phyloP scores from a whole-genome alignment of 2,888 invertebrate species.

The Eristalis tenax region DNA sequence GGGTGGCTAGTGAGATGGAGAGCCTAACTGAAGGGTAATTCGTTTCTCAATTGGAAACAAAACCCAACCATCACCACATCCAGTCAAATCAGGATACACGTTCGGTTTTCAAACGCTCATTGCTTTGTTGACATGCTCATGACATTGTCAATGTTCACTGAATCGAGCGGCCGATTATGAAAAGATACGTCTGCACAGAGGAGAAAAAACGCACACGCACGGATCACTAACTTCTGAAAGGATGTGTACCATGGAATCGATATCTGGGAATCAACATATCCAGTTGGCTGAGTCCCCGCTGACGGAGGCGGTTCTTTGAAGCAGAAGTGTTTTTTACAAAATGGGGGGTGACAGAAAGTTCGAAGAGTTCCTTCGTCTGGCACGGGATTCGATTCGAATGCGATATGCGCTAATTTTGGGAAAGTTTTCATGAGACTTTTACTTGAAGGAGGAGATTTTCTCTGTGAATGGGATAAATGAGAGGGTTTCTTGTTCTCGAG shows the following conservation, averaged over 20 bases:
- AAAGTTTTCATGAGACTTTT: no score
- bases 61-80: no score
- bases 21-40: no score
- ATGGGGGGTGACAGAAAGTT: background rate
- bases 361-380: background rate
- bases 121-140: constrained; percentile 20
- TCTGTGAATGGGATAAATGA: no score
- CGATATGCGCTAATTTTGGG: background rate
- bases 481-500: no score
- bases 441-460: no score
- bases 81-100: constrained; percentile 6
- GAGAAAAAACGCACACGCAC: background rate
- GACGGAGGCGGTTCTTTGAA: background rate
- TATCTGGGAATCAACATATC: constrained; percentile 24
- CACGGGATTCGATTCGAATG: background rate
- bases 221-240: background rate
- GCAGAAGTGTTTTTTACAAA: background rate
- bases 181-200: constrained; percentile 18
- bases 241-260: constrained; percentile 22
- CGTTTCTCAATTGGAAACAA: no score
- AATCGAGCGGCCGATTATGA: constrained; percentile 33
- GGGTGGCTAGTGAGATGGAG: no score
- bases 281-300: constrained; percentile 17
- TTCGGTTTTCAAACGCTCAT: background rate
- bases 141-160: constrained; percentile 50